Base-by-base conservation (phyloP, 1,140 invertebrate genomes). In the Pararge aegeria region DNA sequence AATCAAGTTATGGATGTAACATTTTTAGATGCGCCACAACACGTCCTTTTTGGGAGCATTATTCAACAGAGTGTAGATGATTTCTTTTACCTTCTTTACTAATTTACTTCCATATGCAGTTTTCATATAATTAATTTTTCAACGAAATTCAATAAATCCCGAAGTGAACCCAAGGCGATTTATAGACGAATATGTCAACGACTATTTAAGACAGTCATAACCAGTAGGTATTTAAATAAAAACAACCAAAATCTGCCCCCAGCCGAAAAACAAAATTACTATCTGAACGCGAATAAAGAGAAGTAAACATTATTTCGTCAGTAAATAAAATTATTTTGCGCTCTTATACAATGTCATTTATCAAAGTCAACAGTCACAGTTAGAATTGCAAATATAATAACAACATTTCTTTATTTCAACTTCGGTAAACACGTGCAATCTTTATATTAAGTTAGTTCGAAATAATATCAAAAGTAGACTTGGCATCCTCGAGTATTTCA, bases 361-460 rank as follows among this genome's bases (percentile, higher is more conserved):
- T 44, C 20, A 40, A 42, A 54, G 20, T 54, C 37, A 54, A 54
- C 34, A 30, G 20, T 10, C 27, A 21, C 12, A 46, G 24, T 53
- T 24, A 27, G 29, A 59, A 18, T 46, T n/a, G 38, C n/a, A 52
- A 59, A 59, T 40, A 53, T 59, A 59, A 59, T 53, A 59, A 52
- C 37, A 27, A 40, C 51, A 58, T 51, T 51, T 53, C 57, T 59
- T 53, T 46, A 59, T 34, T 52, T 44, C 40, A 46, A 59, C 38
- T 53, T 46, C n/a, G 50, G 49, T 38, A 59, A 59, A 59, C 40
- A 53, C 57, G 50, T 59, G 50, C 50, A 53, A 44, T 59, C 50
- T 51, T 53, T 59, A 52, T 59, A 59, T 59, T 59, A 53, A 53
- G 57, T 59, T 59, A 59, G 50, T 59, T 59, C 24, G 50, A 53